Evolutionary conservation across 2,113 vertebrate genomes (phyloP).

Genomic region (Cyanistes caeruleus): DNA sequence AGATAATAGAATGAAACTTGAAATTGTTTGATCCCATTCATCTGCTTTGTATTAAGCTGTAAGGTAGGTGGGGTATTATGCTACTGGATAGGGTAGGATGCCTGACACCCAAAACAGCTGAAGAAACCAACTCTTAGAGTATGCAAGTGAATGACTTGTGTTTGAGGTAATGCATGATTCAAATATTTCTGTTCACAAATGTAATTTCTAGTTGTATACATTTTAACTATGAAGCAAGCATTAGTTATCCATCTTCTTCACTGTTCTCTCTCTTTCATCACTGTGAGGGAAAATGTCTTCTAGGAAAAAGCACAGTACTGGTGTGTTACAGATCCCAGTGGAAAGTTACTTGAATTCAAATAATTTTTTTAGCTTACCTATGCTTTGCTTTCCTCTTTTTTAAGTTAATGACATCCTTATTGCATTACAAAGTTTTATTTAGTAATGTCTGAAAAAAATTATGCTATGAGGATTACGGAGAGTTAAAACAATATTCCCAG

Average conservation of each 20-base stretch:
- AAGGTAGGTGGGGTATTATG: not conserved
- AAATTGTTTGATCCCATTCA: not conserved
- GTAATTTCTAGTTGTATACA: not conserved
- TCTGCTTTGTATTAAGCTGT: not conserved
- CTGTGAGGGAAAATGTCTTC: not conserved
- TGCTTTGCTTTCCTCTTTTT: not conserved
- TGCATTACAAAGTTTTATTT: not conserved
- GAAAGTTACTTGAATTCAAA: not conserved
- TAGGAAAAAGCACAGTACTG: not conserved
- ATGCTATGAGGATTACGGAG: not conserved
- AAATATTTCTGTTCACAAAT: not conserved
- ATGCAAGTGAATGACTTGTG: not conserved
- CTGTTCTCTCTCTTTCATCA: not conserved
- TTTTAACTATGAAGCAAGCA: not conserved
- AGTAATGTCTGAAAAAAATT: not conserved
- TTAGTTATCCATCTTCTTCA: not conserved
- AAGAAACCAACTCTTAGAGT: not conserved
- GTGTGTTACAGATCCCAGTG: not conserved
- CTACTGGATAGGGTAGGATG: not conserved
- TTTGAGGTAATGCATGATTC: not conserved
- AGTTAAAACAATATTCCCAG: not conserved
- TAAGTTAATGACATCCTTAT: not conserved
- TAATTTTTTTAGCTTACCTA: not conserved
- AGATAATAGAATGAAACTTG: not conserved
- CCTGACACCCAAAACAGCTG: not conserved